Base-by-base conservation (phyloP, 1,140 invertebrate species). In the Cotesia chilonis region DNA sequence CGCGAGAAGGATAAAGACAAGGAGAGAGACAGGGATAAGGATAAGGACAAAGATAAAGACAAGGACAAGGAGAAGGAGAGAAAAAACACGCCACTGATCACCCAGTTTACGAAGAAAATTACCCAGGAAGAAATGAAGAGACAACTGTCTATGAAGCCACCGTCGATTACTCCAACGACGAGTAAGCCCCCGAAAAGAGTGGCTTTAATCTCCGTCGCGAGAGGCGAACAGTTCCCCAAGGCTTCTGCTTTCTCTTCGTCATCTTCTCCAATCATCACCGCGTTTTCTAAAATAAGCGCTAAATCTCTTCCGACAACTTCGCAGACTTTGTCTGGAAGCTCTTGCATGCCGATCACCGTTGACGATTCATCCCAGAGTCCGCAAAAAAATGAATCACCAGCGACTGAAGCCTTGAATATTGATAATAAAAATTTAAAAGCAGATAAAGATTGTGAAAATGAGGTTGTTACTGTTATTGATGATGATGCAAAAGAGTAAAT, bases 61-160 rank as follows among this genome's bases (percentile, higher is more conserved):
- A 73, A 76, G 4, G 78, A 77, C 4, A 78, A 77, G 51, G 71
- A 79, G 10, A 80, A 77, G 38, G 81, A 85, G 51, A 90, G 89
- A 61, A 90, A 89, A 72, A 83, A 76, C 4, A 78, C 83, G 14
- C 81, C 85, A 0, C 76, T 89, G 2, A 89, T 91, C 6, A 90
- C 89, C 4, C 87, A 90, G 70, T 91, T 89, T 75, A 87, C 90
- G 9, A 89, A 89, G 68, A 88, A 87, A 14, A 80, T 89, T 12
- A 85, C 84, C 0, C 81, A 85, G n/a, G 87, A 87, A 57, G 87
- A 89, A 37, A 83, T 84, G 81, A 81, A 87, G 70, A 86, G 86
- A 74, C 87, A 88, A 68, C 74, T 87, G 12, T 68, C 36, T 3
- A 78, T 78, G 52, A 81, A 77, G 55, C 35, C 77, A 4, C 28